These are phyloP conservation scores for Campopleginae sp. DNA, from an alignment of 2,888 invertebrate species.

Conservation along the genomic window DNA sequence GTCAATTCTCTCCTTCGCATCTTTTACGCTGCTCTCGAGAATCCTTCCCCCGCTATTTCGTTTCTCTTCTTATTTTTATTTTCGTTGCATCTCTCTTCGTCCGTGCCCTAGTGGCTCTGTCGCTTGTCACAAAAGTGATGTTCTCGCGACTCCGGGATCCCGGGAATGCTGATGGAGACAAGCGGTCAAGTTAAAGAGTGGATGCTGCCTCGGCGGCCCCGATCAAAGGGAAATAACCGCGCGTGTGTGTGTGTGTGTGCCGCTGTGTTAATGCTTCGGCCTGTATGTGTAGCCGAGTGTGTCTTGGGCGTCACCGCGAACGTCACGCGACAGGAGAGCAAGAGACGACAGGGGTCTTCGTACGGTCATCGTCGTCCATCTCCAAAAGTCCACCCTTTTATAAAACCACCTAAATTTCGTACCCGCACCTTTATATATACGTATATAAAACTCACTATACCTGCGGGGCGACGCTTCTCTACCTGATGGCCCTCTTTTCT, in stretches of 20 bases:
- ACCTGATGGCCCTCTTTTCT: constrained; percentile 32
- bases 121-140: constrained; percentile 60
- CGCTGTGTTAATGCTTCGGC: neutral
- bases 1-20: constrained; percentile 39
- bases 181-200: constrained; percentile 32
- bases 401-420: constrained; percentile 35
- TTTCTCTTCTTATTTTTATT: constrained; percentile 50
- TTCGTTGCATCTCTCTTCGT: constrained; percentile 10
- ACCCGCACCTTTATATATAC: constrained; percentile 1
- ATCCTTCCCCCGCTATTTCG: constrained; percentile 13
- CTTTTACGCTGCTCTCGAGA: constrained; percentile 15
- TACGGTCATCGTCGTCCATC: constrained; percentile 43
- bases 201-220: constrained; percentile 52
- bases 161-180: constrained; percentile 54
- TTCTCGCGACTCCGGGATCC: constrained; percentile 53
- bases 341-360: constrained; percentile 26
- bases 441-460: constrained; percentile 12
- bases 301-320: constrained; percentile 61
- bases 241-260: constrained; percentile 11
- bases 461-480: constrained; percentile 32
- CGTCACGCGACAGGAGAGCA: constrained; percentile 63
- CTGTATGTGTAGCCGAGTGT: constrained; percentile 18
- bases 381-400: constrained; percentile 48
- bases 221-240: constrained; percentile 54
- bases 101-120: constrained; percentile 31